Conservation (phyloP, 2,113 vertebrate species). For the Columba livia region DNA sequence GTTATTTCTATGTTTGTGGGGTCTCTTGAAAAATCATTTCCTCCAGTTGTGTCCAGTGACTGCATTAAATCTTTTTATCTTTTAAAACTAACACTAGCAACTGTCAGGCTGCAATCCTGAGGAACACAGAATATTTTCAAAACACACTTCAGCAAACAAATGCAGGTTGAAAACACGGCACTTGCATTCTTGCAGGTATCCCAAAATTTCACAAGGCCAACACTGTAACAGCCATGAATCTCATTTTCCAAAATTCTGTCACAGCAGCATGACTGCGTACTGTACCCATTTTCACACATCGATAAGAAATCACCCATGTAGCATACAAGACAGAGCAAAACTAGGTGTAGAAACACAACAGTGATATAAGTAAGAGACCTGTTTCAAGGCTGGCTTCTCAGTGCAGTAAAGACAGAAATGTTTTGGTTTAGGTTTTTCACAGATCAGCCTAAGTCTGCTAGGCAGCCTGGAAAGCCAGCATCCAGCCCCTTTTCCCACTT, state of each 20-base stretch:
- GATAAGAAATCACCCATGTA: neutral
- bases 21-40: neutral
- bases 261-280: neutral
- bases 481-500: neutral
- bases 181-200: neutral
- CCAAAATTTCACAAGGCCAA: neutral
- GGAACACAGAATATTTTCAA: neutral
- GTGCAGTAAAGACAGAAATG: neutral
- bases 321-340: neutral
- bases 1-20: neutral
- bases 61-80: neutral
- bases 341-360: neutral
- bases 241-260: neutral
- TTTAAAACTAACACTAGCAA: neutral
- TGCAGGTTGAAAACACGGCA: neutral
- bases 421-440: neutral
- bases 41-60: neutral
- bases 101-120: neutral
- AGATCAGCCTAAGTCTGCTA: fast-evolving
- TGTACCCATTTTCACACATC: neutral
- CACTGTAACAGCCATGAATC: neutral
- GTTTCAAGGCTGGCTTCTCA: neutral
- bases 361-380: neutral
- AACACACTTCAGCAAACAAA: neutral
- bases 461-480: neutral